Conservation (phyloP, 1,140 invertebrate species). For the Bombus sylvicola region DNA sequence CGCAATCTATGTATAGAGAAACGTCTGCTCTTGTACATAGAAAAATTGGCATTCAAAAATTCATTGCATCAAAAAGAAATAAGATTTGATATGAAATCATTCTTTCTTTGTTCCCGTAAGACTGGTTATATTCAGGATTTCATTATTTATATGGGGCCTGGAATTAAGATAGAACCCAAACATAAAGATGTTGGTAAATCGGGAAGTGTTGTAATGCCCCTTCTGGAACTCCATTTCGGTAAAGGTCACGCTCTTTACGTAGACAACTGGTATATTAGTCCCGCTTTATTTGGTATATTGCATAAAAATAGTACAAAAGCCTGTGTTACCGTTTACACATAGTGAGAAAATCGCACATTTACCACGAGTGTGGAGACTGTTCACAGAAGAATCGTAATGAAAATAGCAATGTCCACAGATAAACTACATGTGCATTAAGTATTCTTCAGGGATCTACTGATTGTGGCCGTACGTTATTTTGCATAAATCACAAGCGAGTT, state of each 20-base stretch:
- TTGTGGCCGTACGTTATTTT: no score
- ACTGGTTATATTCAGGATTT: conserved; percentile 68
- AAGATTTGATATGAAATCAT: conserved; percentile 65
- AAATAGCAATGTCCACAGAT: no score
- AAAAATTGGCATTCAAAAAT: conserved; percentile 69
- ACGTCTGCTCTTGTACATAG: conserved; percentile 71
- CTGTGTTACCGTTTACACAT: no score
- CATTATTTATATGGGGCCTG: conserved; percentile 65
- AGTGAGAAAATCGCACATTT: no score
- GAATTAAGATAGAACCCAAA: neutral
- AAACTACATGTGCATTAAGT: no score
- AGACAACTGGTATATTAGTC: conserved; percentile 60
- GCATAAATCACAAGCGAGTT: no score
- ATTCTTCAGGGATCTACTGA: no score
- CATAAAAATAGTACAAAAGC: no score
- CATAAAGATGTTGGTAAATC: neutral
- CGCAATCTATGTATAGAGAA: conserved; percentile 71
- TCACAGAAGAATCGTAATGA: no score
- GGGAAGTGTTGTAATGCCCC: neutral
- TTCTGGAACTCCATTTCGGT: conserved; percentile 42
- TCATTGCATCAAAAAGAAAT: conserved; percentile 70
- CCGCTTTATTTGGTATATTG: no score
- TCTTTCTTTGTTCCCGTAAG: conserved; percentile 64
- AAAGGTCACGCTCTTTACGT: conserved; percentile 72
- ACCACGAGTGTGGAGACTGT: no score